phyloP scores from a whole-genome alignment of 2,888 invertebrate genomes.

The Polydrusus pterygomalis region DNA sequence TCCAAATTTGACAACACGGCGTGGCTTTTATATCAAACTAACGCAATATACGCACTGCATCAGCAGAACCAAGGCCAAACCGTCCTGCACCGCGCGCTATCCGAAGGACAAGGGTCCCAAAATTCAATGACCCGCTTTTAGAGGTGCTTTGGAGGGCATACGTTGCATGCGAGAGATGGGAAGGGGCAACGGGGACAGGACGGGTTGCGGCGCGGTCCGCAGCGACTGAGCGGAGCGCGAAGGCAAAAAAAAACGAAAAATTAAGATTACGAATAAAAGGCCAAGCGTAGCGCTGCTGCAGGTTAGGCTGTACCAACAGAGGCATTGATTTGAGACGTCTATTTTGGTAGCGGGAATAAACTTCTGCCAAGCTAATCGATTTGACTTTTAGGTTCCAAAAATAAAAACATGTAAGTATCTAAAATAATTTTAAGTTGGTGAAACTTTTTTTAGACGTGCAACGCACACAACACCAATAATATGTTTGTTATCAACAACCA shows the following conservation, averaged over 20 bases:
- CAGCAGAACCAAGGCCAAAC: conserved; percentile 50
- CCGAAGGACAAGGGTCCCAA: conserved; percentile 72
- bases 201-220: conserved; percentile 56
- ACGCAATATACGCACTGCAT: conserved; percentile 38
- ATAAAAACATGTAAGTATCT: neutral
- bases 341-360: conserved; percentile 33
- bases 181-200: conserved; percentile 60
- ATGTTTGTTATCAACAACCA: too few relatives aligned
- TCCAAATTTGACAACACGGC: conserved; percentile 19
- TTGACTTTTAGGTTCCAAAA: conserved; percentile 11
- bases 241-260: conserved; percentile 47
- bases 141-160: conserved; percentile 73
- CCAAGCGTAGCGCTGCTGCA: conserved; percentile 31
- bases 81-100: conserved; percentile 49
- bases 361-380: neutral
- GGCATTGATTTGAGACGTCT: conserved; percentile 36
- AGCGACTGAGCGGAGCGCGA: conserved; percentile 50
- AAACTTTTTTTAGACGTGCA: too few relatives aligned
- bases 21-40: conserved; percentile 18
- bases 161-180: conserved; percentile 67
- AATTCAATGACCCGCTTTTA: conserved; percentile 73
- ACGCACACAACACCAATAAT: too few relatives aligned
- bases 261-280: conserved; percentile 44
- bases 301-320: conserved; percentile 42
- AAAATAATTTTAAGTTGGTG: neutral